Conservation (phyloP, 2,113 vertebrate genomes). For the Ginglymostoma cirratum region DNA sequence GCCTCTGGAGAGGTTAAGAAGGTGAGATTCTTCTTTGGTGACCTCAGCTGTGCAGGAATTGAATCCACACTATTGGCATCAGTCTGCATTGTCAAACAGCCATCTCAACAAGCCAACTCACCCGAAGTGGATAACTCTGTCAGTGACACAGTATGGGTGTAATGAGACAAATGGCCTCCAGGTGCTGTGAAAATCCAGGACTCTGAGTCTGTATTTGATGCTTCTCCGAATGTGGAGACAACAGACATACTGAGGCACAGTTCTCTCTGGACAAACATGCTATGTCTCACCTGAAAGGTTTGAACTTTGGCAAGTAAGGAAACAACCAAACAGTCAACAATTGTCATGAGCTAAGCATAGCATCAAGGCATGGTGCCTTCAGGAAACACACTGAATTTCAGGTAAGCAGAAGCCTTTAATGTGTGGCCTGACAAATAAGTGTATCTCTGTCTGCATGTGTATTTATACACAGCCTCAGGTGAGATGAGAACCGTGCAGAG, state of each 20-base stretch:
- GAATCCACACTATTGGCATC: too few species aligned
- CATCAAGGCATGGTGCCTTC: neutral
- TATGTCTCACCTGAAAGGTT: neutral
- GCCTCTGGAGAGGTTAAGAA: too few species aligned
- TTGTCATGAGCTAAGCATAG: neutral
- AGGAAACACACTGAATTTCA: neutral
- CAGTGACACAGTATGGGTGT: neutral
- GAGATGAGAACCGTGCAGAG: neutral
- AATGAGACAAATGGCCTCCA: neutral
- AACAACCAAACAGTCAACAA: neutral
- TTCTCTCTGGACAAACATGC: neutral
- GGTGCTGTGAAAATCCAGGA: neutral
- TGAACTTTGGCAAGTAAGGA: neutral
- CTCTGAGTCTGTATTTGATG: neutral
- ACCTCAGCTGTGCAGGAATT: too few species aligned
- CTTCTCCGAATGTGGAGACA: neutral
- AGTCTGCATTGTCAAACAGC: too few species aligned
- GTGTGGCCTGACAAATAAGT: neutral
- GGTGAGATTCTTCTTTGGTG: too few species aligned
- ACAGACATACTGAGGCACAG: neutral
- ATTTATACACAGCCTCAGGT: neutral
- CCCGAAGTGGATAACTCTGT: neutral
- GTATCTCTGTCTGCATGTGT: neutral
- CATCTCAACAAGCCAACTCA: too few species aligned
- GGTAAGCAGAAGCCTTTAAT: neutral